A percentile compares a stretch with the other conserved stretches of the same genome.
Evolutionary conservation across 2,113 vertebrate species (phyloP).

Genomic region (Charadrius vociferus): DNA sequence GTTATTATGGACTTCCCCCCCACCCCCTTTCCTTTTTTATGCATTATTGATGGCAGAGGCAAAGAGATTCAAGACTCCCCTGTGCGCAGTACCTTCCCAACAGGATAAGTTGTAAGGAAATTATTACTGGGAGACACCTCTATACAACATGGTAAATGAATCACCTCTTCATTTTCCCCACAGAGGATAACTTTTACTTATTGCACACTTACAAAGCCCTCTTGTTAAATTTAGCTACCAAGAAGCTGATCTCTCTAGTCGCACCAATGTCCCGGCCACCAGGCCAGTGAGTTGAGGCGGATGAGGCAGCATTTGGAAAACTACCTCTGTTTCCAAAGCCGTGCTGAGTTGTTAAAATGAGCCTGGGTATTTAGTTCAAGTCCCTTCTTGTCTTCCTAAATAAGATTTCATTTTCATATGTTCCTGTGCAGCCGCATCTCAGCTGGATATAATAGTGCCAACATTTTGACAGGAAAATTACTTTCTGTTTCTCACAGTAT

Average conservation of each 20-base stretch:
- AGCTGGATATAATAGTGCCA: neutral
- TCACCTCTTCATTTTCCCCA: neutral
- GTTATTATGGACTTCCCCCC: neutral
- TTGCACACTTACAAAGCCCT: neutral
- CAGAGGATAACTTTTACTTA: neutral
- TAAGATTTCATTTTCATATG: neutral
- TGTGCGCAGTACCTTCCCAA: neutral
- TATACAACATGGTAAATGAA: neutral
- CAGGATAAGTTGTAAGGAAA: neutral
- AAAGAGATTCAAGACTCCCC: neutral
- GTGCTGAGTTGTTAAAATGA: neutral
- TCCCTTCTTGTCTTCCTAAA: neutral
- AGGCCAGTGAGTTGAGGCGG: neutral
- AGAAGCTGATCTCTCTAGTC: neutral
- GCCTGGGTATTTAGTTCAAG: neutral
- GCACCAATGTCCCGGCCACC: accelerated
- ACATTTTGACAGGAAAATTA: constrained; percentile 28
- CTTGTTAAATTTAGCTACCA: neutral
- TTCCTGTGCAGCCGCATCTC: neutral
- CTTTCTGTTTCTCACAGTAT: neutral
- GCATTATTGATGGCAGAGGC: neutral
- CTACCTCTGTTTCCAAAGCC: neutral
- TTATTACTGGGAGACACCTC: neutral
- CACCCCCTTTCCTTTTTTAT: neutral
- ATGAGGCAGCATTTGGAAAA: neutral